Percentiles rank a stretch among this genome's conserved stretches.
phyloP scores from a whole-genome alignment of 2,888 invertebrate species.

The Brenthis ino region DNA sequence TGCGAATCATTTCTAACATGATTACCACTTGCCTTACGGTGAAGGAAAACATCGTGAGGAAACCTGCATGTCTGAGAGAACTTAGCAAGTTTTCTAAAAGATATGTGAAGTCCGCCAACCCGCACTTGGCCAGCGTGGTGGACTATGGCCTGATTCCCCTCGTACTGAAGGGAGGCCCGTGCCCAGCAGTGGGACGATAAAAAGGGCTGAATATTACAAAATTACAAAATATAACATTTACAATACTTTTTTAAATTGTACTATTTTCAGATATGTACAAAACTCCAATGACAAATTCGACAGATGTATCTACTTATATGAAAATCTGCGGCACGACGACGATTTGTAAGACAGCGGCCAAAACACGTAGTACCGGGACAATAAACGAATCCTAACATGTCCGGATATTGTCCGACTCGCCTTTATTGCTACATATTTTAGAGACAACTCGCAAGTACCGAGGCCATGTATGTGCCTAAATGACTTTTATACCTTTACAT shows the following conservation, averaged over 20 bases:
- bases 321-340: slow-evolving; percentile 56
- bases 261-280: neutral
- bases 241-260: neutral
- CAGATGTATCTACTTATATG: slow-evolving; percentile 53
- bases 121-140: no score
- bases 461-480: slow-evolving; percentile 22
- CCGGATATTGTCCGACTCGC: slow-evolving; percentile 64
- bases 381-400: slow-evolving; percentile 74
- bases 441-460: slow-evolving; percentile 46
- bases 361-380: slow-evolving; percentile 63
- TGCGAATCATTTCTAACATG: no score
- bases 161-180: no score
- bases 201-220: no score
- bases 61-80: no score
- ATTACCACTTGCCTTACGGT: no score
- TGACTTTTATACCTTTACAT: slow-evolving; percentile 28
- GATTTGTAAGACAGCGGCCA: slow-evolving; percentile 58
- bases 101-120: no score
- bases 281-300: slow-evolving; percentile 46
- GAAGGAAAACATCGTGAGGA: no score
- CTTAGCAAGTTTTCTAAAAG: no score
- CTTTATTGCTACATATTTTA: slow-evolving; percentile 77
- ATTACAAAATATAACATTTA: neutral
- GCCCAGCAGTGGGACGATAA: no score
- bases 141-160: no score